phyloP scores from a whole-genome alignment of 2,797 vertebrate species.

The Lithobates pipiens region DNA sequence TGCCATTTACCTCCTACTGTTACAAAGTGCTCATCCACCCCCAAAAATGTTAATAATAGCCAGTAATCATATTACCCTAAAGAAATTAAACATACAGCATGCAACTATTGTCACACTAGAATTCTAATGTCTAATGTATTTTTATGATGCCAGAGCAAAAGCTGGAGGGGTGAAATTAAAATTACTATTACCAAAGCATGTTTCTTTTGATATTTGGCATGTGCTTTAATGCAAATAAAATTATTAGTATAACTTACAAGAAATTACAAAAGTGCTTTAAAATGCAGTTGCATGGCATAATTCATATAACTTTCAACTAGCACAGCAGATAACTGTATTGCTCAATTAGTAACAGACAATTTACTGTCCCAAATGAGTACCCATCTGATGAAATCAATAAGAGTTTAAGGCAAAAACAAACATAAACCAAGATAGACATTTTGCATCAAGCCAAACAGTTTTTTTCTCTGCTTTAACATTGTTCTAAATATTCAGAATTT shows the following conservation, averaged over 20 bases:
- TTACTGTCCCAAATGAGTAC: neutral
- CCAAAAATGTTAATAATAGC: slow-evolving; percentile 59
- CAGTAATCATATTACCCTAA: slow-evolving; percentile 60
- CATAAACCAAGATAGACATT: neutral
- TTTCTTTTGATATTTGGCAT: slow-evolving; percentile 46
- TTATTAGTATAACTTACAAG: slow-evolving; percentile 5
- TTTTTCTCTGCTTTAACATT: neutral
- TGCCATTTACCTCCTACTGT: slow-evolving; percentile 61
- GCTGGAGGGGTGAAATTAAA: slow-evolving; percentile 52
- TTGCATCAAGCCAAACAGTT: neutral
- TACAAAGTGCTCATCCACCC: slow-evolving; percentile 51
- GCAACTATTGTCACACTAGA: slow-evolving; percentile 42
- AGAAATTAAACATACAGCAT: slow-evolving; percentile 55
- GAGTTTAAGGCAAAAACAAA: slow-evolving; percentile 9
- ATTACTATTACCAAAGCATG: slow-evolving; percentile 47
- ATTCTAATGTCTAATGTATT: slow-evolving; percentile 48
- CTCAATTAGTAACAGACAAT: slow-evolving; percentile 4
- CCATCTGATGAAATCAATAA: neutral
- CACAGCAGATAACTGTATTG: neutral
- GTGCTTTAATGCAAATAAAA: slow-evolving; percentile 48
- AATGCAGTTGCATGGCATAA: neutral
- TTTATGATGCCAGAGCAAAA: slow-evolving; percentile 24
- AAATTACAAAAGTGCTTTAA: slow-evolving; percentile 31
- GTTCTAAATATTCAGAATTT: neutral
- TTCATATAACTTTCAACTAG: slow-evolving; percentile 7